phyloP scores from a whole-genome alignment of 2,888 invertebrate species.

The Cataglyphis altisquamis region DNA sequence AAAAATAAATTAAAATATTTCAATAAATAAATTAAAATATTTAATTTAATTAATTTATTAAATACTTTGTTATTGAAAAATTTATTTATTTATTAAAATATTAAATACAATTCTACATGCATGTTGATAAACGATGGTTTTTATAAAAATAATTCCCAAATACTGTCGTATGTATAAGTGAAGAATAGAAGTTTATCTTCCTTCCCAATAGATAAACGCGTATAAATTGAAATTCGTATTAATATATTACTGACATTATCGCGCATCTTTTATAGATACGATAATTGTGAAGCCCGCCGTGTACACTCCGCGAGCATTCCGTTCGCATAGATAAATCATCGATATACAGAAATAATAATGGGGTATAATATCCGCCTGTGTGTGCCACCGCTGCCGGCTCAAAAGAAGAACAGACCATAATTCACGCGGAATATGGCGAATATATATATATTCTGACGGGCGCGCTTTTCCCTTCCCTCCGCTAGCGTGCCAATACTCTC shows the following conservation, averaged over 20 bases:
- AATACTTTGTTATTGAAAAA: too few species aligned
- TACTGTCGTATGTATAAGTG: background rate
- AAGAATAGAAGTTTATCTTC: background rate
- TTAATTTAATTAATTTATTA: too few species aligned
- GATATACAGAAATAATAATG: conserved; percentile 41
- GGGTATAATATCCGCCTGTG: conserved; percentile 42
- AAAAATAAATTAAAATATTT: too few species aligned
- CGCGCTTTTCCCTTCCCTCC: background rate
- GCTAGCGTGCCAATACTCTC: background rate
- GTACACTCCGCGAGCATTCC: background rate
- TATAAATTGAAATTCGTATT: conserved; percentile 44
- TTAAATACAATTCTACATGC: background rate
- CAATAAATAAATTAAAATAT: too few species aligned
- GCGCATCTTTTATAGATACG: conserved; percentile 1
- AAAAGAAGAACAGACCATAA: conserved; percentile 46
- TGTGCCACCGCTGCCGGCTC: conserved; percentile 49
- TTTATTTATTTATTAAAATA: too few species aligned
- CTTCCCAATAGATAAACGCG: background rate
- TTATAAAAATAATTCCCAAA: background rate
- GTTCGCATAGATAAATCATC: conserved; percentile 45
- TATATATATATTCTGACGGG: conserved; percentile 27
- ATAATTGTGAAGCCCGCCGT: conserved; percentile 37
- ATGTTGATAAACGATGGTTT: background rate
- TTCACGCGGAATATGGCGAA: conserved; percentile 17
- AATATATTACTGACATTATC: conserved; percentile 31